Conservation (phyloP, 2,797 vertebrate species). For the Myotis planiceps region DNA sequence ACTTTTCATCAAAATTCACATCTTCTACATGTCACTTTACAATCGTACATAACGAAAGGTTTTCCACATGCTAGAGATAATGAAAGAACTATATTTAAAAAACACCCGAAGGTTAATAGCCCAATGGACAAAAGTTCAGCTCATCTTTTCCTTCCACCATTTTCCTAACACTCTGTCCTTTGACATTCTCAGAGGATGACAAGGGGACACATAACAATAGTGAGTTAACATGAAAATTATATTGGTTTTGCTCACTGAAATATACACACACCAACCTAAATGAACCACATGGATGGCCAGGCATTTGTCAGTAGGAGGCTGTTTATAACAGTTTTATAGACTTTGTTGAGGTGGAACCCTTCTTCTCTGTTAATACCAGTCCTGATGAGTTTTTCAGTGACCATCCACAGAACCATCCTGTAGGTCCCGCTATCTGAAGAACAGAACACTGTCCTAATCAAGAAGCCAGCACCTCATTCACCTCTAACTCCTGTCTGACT, state of each 20-base stretch:
- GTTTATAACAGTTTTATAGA: background rate
- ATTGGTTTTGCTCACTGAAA: background rate
- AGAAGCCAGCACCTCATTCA: background rate
- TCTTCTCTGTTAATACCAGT: background rate
- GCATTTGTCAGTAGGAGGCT: background rate
- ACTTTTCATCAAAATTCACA: constrained; percentile 54
- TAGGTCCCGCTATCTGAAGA: background rate
- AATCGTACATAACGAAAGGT: background rate
- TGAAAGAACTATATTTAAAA: background rate
- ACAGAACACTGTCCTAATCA: background rate
- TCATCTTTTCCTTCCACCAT: background rate
- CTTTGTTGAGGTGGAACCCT: rapidly evolving
- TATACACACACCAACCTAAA: too few species aligned
- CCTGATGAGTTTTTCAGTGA: background rate
- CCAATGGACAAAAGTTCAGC: background rate
- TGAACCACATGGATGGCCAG: rapidly evolving
- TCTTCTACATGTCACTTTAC: constrained; percentile 10
- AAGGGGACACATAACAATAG: background rate
- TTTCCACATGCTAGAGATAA: constrained; percentile 35
- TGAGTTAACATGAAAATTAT: background rate
- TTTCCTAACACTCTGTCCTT: background rate
- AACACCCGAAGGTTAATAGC: background rate
- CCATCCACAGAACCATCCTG: rapidly evolving
- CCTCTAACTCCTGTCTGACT: background rate
- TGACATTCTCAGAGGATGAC: background rate